Evolutionary conservation across 2,888 invertebrate genomes (phyloP).

Genomic region (Abrostola tripartita): DNA sequence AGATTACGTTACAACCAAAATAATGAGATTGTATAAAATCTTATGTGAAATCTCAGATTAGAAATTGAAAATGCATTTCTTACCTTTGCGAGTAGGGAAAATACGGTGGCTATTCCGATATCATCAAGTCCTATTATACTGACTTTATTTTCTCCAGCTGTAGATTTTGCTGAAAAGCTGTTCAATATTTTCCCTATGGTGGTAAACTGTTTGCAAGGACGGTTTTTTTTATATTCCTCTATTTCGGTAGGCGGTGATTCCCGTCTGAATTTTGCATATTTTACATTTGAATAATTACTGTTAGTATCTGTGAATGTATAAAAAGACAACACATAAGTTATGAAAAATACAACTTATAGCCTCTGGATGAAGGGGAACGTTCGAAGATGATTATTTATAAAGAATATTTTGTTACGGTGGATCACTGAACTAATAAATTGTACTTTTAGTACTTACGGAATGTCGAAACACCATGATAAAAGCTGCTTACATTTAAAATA

Average conservation of each 20-base stretch:
- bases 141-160: conserved; percentile 85
- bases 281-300: not conserved
- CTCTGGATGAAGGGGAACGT: no score
- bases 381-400: no score
- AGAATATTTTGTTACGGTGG: no score
- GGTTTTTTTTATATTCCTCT: not conserved
- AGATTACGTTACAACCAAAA: not conserved
- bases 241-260: not conserved
- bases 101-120: conserved; percentile 95
- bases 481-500: not conserved
- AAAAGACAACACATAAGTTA: no score
- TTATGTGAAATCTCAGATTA: not conserved
- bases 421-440: not conserved
- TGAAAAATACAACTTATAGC: no score
- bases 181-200: conserved; percentile 48
- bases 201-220: conserved; percentile 36
- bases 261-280: not conserved
- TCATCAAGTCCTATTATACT: conserved; percentile 94
- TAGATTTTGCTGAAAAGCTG: conserved; percentile 9
- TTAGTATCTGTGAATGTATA: conserved; percentile 9
- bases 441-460: conserved; percentile 5
- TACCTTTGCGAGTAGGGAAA: conserved; percentile 92
- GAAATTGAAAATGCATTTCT: not conserved
- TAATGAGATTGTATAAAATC: no score
- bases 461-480: not conserved